Base-by-base conservation (phyloP, 2,888 invertebrate species). In the Cordilura impudica region DNA sequence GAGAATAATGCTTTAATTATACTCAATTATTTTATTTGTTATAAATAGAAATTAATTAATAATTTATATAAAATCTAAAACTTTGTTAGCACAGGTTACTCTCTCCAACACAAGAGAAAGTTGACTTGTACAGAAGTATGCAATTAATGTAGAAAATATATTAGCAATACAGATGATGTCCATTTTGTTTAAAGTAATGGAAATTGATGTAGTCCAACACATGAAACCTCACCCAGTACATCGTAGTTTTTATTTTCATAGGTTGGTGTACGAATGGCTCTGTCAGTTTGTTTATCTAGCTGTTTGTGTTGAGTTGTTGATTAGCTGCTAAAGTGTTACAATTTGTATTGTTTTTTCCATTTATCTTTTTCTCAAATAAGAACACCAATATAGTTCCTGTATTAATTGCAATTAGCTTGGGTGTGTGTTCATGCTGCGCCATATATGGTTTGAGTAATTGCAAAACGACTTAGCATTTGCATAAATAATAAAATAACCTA, bases 381-480 rank as follows among this genome's bases (percentile, higher is more conserved):
- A 67, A 49, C 35, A 67, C 21, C 60, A 77, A 56, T 49, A 72
- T 72, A 67, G 47, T 49, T 47, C 31, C n/a, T 63, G 63, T 72
- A 72, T 72, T 67, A 69, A 61, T 72, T 67, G 49, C 45, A 67
- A 69, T 58, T 69, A 63, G 19, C 39, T 18, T 6, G 54, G 31
- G 43, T 43, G 39, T 60, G 58, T 18, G 14, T 65, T 67, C 26
- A 54, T 21, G 47, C 39, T 35, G 49, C 5, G 58, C 53, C 31
- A 35, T 58, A 65, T 65, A 65, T 49, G 73, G 73, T 73, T 35
- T 69, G 73, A 65, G 65, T 78, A 78, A 78, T 73, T 78, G 60
- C 53, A 16, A 58, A 69, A 72, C 29, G 43, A 53, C 67, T 78
- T 58, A 53, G 63, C 43, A 78, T 69, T 73, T 63, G 73, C 78